These are phyloP conservation scores for Phoxinus phoxinus DNA, from an alignment of 2,113 vertebrate species.

Conservation along the genomic window DNA sequence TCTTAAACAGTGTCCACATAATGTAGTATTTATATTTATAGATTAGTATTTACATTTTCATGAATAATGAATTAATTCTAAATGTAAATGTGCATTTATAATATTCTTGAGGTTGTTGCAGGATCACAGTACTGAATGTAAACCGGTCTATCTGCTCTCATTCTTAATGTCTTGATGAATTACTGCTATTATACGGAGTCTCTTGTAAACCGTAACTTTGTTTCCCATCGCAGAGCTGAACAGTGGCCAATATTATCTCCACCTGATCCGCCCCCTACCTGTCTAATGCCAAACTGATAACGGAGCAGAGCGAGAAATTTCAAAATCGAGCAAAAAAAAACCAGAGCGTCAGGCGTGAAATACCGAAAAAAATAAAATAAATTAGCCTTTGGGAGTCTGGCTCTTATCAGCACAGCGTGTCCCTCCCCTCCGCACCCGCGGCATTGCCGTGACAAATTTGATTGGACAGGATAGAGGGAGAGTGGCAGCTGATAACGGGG, in stretches of 20 bases:
- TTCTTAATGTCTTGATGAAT: slow-evolving; percentile 30
- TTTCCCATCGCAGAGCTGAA: background rate
- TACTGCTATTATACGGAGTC: slow-evolving; percentile 51
- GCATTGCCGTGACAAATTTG: slow-evolving; percentile 75
- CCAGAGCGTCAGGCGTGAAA: slow-evolving; percentile 60
- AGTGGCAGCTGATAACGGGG: slow-evolving; percentile 77
- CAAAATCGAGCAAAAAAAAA: slow-evolving; percentile 65
- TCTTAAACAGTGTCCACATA: background rate
- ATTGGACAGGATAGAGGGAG: slow-evolving; percentile 77
- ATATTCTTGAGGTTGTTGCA: background rate
- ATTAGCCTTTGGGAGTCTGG: slow-evolving; percentile 58
- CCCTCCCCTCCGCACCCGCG: slow-evolving; percentile 64
- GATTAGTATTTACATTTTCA: background rate
- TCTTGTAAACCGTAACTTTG: slow-evolving; percentile 10
- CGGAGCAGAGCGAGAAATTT: slow-evolving; percentile 72
- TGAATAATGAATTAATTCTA: slow-evolving; percentile 14
- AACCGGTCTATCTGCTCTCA: background rate
- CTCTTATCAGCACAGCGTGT: slow-evolving; percentile 70
- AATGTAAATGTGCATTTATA: slow-evolving; percentile 16
- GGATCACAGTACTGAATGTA: background rate
- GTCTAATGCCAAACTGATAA: slow-evolving; percentile 77
- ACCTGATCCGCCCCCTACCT: slow-evolving; percentile 58
- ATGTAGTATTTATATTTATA: slow-evolving; percentile 7
- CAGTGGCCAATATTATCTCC: slow-evolving; percentile 58
- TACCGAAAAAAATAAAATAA: slow-evolving; percentile 50